Percentiles rank a stretch among this genome's conserved stretches.
Evolutionary conservation across 2,888 invertebrate species (phyloP).

Genomic region (Leptinotarsa peninsularis): DNA sequence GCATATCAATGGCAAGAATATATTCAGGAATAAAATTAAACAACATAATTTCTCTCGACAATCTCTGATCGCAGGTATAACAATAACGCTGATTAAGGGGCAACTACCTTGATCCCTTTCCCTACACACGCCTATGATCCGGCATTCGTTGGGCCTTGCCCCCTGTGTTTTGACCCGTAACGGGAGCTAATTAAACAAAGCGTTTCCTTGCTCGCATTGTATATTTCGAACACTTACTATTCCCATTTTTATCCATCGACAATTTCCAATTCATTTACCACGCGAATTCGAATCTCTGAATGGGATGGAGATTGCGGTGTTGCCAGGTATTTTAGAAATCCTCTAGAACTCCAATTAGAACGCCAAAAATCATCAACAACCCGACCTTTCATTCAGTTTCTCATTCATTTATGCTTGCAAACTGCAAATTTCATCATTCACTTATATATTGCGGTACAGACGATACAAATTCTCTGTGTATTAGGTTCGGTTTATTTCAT

Average conservation of each 20-base stretch:
- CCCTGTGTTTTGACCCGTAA: conserved; percentile 1
- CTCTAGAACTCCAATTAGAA: too few species aligned
- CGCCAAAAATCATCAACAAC: too few species aligned
- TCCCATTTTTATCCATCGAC: conserved; percentile 4
- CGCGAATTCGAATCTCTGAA: not conserved
- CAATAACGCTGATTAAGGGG: not conserved
- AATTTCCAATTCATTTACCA: conserved; percentile 13
- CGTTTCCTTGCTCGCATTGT: conserved; percentile 9
- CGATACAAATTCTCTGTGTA: too few species aligned
- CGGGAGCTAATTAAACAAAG: conserved; percentile 5
- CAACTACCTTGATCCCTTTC: not conserved
- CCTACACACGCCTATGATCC: not conserved
- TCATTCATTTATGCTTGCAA: too few species aligned
- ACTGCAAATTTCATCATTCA: too few species aligned
- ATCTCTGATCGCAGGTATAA: not conserved
- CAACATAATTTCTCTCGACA: too few species aligned
- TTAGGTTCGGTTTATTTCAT: too few species aligned
- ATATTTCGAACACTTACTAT: conserved; percentile 6
- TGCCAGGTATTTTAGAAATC: not conserved
- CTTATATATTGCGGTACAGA: too few species aligned
- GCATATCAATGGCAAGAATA: too few species aligned
- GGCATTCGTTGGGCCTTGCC: not conserved
- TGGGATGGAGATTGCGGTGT: not conserved
- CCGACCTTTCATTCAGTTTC: too few species aligned
- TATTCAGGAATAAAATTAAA: too few species aligned